Evolutionary conservation across 1,140 invertebrate genomes (phyloP).

Genomic region (Potamilus streckersoni): DNA sequence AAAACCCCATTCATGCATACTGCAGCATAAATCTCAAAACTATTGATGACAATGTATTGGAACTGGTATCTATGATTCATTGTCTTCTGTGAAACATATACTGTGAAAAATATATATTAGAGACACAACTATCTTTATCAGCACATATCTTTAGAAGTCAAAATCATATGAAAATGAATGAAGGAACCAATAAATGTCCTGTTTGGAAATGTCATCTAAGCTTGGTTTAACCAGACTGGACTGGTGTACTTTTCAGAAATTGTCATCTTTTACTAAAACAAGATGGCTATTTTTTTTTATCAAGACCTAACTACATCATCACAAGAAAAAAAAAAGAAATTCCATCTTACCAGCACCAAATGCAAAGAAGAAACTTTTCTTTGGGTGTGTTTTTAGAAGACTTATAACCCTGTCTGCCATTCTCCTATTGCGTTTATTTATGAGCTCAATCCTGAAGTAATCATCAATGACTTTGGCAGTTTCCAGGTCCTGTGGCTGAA

Average conservation of each 20-base stretch:
- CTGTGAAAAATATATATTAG: too few species aligned
- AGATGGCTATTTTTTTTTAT: not conserved
- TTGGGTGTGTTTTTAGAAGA: conserved; percentile 67
- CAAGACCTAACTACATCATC: not conserved
- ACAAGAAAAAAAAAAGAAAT: not conserved
- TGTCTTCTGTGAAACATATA: too few species aligned
- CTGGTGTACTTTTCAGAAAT: not conserved
- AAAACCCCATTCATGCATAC: too few species aligned
- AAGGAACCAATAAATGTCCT: not conserved
- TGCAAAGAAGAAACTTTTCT: conserved; percentile 73
- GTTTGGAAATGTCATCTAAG: not conserved
- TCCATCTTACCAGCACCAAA: conserved; percentile 71
- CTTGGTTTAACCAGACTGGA: not conserved
- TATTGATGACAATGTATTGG: too few species aligned
- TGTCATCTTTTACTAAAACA: not conserved
- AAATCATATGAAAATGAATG: not conserved
- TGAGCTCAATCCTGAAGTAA: conserved; percentile 72
- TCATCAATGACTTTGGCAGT: conserved; percentile 70
- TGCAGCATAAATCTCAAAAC: too few species aligned
- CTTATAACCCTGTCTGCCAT: conserved; percentile 70
- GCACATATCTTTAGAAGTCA: not conserved
- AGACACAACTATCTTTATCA: too few species aligned
- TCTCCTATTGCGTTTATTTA: conserved; percentile 71
- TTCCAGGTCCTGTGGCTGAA: conserved; percentile 51
- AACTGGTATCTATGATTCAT: too few species aligned